phyloP scores from a whole-genome alignment of 2,113 vertebrate species.

The Dolichotis patagonum region DNA sequence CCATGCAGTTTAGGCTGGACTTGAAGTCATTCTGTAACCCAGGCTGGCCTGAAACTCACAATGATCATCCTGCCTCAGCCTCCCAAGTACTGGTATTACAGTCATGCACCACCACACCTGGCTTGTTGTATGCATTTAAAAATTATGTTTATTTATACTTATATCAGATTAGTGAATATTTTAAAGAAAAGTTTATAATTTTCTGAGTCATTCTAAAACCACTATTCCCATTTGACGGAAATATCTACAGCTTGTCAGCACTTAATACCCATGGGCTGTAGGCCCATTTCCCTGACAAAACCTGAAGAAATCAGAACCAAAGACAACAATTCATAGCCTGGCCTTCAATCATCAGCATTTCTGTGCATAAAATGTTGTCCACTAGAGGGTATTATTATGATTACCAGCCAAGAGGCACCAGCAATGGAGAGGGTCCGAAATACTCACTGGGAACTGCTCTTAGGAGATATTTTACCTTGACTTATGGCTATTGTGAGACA shows the following conservation, averaged over 20 bases:
- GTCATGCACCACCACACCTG: no score
- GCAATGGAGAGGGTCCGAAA: neutral
- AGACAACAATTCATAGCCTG: neutral
- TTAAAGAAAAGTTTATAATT: neutral
- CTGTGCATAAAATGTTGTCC: neutral
- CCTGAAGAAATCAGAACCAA: neutral
- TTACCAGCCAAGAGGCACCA: neutral
- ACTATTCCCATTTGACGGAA: neutral
- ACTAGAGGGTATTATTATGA: neutral
- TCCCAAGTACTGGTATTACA: no score
- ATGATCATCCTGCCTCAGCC: no score
- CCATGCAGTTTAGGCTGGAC: no score
- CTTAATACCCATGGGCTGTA: no score
- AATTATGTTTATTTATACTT: neutral
- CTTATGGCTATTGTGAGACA: neutral
- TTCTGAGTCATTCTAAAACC: neutral
- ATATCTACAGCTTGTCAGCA: neutral
- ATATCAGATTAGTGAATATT: neutral
- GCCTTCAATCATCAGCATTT: neutral
- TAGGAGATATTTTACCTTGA: neutral
- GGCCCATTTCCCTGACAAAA: neutral
- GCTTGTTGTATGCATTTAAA: neutral
- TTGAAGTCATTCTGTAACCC: no score
- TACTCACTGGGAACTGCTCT: neutral
- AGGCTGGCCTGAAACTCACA: no score